These are phyloP conservation scores for Sipunculus nudus DNA, from an alignment of 2,888 invertebrate species.

Conservation along the genomic window DNA sequence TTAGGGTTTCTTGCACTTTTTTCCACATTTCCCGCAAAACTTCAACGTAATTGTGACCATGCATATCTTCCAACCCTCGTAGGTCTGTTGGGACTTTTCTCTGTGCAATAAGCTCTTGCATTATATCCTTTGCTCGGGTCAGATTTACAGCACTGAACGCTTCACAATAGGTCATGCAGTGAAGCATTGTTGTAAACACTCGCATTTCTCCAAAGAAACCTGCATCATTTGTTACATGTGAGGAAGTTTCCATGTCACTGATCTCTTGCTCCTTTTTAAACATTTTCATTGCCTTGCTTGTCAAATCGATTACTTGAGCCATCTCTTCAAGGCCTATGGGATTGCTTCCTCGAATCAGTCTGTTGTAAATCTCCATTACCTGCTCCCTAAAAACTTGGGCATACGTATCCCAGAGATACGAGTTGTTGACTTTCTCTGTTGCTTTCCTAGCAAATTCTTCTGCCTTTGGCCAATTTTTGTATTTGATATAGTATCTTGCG, in stretches of 20 bases:
- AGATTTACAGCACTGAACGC: no score
- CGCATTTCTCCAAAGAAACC: slow-evolving; percentile 47
- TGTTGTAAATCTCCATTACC: slow-evolving; percentile 21
- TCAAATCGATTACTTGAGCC: slow-evolving; percentile 17
- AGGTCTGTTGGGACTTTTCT: slow-evolving; percentile 19
- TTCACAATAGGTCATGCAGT: slow-evolving; percentile 39
- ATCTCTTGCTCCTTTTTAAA: slow-evolving; percentile 37
- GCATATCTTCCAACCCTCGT: slow-evolving; percentile 17
- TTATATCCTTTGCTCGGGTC: slow-evolving; percentile 7
- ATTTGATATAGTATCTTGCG: slow-evolving; percentile 44
- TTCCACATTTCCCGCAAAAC: not conserved
- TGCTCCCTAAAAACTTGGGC: slow-evolving; percentile 44
- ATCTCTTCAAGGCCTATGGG: slow-evolving; percentile 28
- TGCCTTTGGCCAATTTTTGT: slow-evolving; percentile 42
- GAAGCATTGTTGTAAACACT: slow-evolving; percentile 37
- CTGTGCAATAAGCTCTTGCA: slow-evolving; percentile 39
- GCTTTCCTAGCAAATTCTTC: slow-evolving; percentile 41
- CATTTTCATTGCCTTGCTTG: slow-evolving; percentile 16
- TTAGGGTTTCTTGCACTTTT: not conserved
- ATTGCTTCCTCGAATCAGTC: slow-evolving; percentile 19
- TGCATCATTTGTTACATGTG: slow-evolving; percentile 37
- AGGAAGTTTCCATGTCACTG: slow-evolving; percentile 33
- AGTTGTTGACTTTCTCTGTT: slow-evolving; percentile 28
- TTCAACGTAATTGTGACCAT: slow-evolving; percentile 15
- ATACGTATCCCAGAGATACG: slow-evolving; percentile 50